Conservation (phyloP, 2,888 invertebrate genomes). For the Limnephilus marmoratus region DNA sequence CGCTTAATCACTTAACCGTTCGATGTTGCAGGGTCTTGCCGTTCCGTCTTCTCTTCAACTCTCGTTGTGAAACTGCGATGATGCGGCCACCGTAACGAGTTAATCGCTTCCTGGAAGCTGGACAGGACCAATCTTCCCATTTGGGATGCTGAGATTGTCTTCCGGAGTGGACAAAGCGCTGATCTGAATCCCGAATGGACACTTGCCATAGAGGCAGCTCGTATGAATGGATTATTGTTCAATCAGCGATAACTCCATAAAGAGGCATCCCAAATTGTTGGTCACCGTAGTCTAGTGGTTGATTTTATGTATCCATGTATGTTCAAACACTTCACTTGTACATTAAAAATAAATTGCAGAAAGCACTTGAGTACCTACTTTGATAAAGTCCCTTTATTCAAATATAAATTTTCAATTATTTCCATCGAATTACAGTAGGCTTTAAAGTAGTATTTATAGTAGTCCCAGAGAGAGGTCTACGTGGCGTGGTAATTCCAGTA, state of each 20-base stretch:
- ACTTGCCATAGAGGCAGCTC: neutral
- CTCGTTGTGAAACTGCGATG: slow-evolving; percentile 31
- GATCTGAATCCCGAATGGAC: slow-evolving; percentile 26
- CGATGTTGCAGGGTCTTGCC: neutral
- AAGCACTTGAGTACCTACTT: no score
- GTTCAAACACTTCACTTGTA: no score
- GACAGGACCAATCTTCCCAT: slow-evolving; percentile 58
- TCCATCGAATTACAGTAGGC: no score
- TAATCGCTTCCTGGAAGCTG: slow-evolving; percentile 62
- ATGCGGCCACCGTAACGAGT: slow-evolving; percentile 49
- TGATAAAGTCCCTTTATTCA: no score
- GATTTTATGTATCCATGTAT: neutral
- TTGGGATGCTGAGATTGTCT: slow-evolving; percentile 59
- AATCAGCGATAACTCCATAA: neutral
- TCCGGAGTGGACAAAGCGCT: slow-evolving; percentile 58
- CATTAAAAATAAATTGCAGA: no score
- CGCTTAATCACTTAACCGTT: neutral
- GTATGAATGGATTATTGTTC: slow-evolving; percentile 21
- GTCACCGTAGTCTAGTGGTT: neutral
- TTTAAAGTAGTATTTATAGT: no score
- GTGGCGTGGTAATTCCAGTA: no score
- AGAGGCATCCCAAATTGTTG: neutral
- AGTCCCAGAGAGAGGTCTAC: no score
- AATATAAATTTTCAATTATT: no score
- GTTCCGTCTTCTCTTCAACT: neutral